A percentile compares a stretch with the other conserved stretches of the same genome.
Evolutionary conservation across 2,888 invertebrate genomes (phyloP).

Genomic region (Nephrotoma flavescens): DNA sequence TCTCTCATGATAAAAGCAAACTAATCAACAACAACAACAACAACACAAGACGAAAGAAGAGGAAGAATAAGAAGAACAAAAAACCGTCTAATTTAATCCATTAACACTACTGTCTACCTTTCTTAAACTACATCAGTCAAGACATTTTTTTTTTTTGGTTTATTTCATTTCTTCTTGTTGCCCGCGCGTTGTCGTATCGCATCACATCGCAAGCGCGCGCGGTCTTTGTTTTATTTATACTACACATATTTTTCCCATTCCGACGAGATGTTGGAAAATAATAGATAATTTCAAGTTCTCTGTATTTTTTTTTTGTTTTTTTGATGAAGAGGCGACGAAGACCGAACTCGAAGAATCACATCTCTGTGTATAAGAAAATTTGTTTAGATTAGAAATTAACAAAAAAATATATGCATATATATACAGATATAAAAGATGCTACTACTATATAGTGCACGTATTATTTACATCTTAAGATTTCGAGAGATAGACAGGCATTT

Average conservation of each 20-base stretch:
- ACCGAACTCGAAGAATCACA: not conserved
- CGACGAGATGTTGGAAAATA: not conserved
- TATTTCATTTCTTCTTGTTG: not conserved
- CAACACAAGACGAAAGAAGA: not conserved
- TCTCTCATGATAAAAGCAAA: not conserved
- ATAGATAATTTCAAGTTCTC: not conserved
- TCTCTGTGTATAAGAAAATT: not conserved
- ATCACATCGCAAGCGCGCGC: not conserved
- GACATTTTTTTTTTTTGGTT: not conserved
- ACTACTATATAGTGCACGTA: not conserved
- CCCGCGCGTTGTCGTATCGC: not conserved
- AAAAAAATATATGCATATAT: no score
- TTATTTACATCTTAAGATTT: not conserved
- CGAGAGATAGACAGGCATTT: not conserved
- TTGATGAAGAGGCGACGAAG: not conserved
- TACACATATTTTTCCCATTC: not conserved
- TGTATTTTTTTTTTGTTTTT: not conserved
- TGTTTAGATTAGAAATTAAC: not conserved
- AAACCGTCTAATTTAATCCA: not conserved
- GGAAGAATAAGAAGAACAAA: not conserved
- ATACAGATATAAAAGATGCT: not conserved
- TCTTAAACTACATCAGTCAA: not conserved
- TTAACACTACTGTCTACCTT: not conserved
- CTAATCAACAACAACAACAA: not conserved
- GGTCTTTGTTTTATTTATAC: not conserved